Evolutionary conservation across 2,888 invertebrate genomes (phyloP).

Genomic region (Molorchus minor): DNA sequence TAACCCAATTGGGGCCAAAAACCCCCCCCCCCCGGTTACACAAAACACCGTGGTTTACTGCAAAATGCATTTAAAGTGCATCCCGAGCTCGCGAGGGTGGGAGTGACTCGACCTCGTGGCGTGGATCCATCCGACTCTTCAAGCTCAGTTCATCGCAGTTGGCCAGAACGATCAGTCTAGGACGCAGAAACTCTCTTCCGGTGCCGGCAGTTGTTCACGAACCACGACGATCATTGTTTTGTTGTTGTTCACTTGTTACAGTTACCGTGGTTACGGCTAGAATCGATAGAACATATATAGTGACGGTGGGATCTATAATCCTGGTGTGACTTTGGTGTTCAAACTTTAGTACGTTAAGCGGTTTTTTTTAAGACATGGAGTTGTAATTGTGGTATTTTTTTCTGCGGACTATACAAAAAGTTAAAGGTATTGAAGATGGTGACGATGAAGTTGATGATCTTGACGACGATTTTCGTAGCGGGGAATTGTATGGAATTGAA

Average conservation of each 20-base stretch:
- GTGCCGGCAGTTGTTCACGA: slow-evolving; percentile 20
- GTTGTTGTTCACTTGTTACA: slow-evolving; percentile 35
- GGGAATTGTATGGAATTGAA: slow-evolving; percentile 53
- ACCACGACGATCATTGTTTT: slow-evolving; percentile 27
- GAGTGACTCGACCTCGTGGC: slow-evolving; percentile 36
- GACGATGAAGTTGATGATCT: slow-evolving; percentile 22
- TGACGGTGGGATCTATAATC: slow-evolving; percentile 29
- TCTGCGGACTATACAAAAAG: background rate
- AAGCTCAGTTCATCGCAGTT: slow-evolving; percentile 29
- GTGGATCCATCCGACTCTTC: slow-evolving; percentile 25
- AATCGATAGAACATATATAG: slow-evolving; percentile 28
- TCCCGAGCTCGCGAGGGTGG: slow-evolving; percentile 41
- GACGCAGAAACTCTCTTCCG: slow-evolving; percentile 18
- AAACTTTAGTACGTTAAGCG: background rate
- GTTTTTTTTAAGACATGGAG: slow-evolving; percentile 7
- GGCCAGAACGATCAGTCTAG: slow-evolving; percentile 6
- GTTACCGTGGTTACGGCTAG: slow-evolving; percentile 35
- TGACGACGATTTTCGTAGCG: slow-evolving; percentile 25
- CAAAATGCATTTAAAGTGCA: slow-evolving; percentile 46
- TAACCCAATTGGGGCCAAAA: no score
- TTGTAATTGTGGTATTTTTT: background rate
- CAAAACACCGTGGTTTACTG: slow-evolving; percentile 44
- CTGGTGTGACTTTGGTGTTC: slow-evolving; percentile 13
- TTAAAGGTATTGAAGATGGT: slow-evolving; percentile 2
- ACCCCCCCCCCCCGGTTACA: slow-evolving; percentile 49